A percentile compares a stretch with the other conserved stretches of the same genome.
Evolutionary conservation across 2,888 invertebrate genomes (phyloP).

Genomic region (Lochmaea crataegi): DNA sequence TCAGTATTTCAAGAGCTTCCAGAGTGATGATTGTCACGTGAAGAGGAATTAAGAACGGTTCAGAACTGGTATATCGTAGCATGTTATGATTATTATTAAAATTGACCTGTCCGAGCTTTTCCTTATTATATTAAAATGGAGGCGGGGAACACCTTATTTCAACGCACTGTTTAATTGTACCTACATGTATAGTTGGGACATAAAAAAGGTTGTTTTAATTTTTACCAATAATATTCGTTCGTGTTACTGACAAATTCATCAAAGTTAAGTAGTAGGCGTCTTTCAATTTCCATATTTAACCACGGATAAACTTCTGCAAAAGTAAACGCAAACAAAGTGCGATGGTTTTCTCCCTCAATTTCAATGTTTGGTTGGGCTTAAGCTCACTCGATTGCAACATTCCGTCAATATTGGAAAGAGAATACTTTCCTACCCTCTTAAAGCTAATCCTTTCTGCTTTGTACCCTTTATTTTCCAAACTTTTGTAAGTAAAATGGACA

Average conservation of each 20-base stretch:
- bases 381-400: slow-evolving; percentile 50
- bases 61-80: no score
- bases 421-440: slow-evolving; percentile 14
- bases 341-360: slow-evolving; percentile 34
- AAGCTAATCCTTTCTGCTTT: slow-evolving; percentile 11
- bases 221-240: background rate
- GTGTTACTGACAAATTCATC: slow-evolving; percentile 26
- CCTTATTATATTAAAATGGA: no score
- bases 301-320: slow-evolving; percentile 25
- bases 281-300: slow-evolving; percentile 31
- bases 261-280: slow-evolving; percentile 25
- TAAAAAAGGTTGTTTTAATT: background rate
- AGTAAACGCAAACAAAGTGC: slow-evolving; percentile 46
- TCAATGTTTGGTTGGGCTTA: slow-evolving; percentile 43
- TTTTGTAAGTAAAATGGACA: background rate
- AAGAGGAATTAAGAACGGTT: no score
- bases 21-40: no score
- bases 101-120: no score
- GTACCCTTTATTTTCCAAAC: background rate
- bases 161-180: background rate
- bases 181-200: no score
- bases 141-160: no score
- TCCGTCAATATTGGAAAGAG: slow-evolving; percentile 49
- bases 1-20: no score
- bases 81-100: no score